Evolutionary conservation across 2,797 vertebrate species (phyloP), one percentile per base, ranked within the genome.

Genomic region (Lithobates sylvaticus): DNA sequence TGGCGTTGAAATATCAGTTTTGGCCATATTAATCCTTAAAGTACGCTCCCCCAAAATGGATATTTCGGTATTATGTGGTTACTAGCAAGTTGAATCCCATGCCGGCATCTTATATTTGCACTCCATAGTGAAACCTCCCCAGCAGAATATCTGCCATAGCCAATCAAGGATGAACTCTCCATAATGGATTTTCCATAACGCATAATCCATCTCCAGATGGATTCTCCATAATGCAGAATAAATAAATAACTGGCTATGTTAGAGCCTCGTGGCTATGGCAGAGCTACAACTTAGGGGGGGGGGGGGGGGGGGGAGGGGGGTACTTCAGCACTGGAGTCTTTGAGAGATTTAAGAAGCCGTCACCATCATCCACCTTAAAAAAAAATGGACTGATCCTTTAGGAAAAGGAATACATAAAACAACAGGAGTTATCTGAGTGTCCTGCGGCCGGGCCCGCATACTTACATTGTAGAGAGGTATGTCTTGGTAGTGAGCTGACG

Each of bases 401-500:
- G 6, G 26, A 27, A 67, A 29, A 15, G 61, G 50, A 47, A 74
- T 34, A 83, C 73, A 75, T 27, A 75, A 76, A 68, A 27, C 67
- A 84, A 84, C 23, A 73, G 67, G 15, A 47, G 65, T 54, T 68
- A 9, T 58, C 23, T 76, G n/a, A 67, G 15, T 44, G 26, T 29
- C 29, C 8, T 16, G 94, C 47, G 23, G 27, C 93, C 91, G 86
- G 90, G 93, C 93, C 32, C 26, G 75, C 93, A 96, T 99, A 99
- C 98, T 99, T 97, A 99, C 98, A 95, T 98, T 93, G 95, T 96
- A 97, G 95, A 97, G 98, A 97, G 97, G 97, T 97, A 99, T 96
- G 96, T 98, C 98, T 96, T 97, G 97, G 97, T 98, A 98, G 97
- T 98, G 98, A 98, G 97, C 96, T 96, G 97, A 98, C 98, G 97